Base-by-base conservation (phyloP, 2,888 invertebrate species). In the Thalpophila matura region DNA sequence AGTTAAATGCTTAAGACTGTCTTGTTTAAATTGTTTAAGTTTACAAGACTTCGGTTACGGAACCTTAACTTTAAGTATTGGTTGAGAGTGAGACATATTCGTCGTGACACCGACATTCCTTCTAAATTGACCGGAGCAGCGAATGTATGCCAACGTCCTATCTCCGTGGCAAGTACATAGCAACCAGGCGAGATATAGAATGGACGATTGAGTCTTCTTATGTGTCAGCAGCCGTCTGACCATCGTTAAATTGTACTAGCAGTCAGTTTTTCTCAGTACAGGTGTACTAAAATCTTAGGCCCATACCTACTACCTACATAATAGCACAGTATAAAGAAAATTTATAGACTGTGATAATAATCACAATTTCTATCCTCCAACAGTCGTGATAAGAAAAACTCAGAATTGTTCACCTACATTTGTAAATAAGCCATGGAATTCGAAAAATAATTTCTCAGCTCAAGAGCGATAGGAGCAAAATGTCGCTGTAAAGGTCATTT, bases 401-500 rank as follows among this genome's bases (percentile, higher is more conserved):
- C 12, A 14, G 26, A 49, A 53, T 45, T 31, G 35, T 40, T 46
- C 31, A 55, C 26, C 22, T 43, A 33, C 37, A 43, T 54, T 59
- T 65, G 42, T 33, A 42, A 60, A 61, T 61, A 51, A 31, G 50
- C 37, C 67, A 38, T 46, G 50, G 26, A 60, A 49, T 29, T 57
- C 55, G 22, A 43, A 72, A 51, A 33, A 47, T 59, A 74, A 76
- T 73, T 47, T 64, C 54, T n/a, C n/a, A n/a, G 65, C 58, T 51
- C 59, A 65, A 53, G 27, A 71, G 56, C 47, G 37, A 50, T 63
- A 65, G 53, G 61, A 76, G 56, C 62, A 74, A 75, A 82, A 79
- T 78, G 80, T 80, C 77, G 51, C 55, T 63, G 74, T 46, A 74
- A 74, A 79, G 74, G 67, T 75, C 69, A 77, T 77, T 80, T 78